These are phyloP conservation scores for Athripsodes cinereus DNA, from an alignment of 2,888 invertebrate species.

Conservation along the genomic window DNA sequence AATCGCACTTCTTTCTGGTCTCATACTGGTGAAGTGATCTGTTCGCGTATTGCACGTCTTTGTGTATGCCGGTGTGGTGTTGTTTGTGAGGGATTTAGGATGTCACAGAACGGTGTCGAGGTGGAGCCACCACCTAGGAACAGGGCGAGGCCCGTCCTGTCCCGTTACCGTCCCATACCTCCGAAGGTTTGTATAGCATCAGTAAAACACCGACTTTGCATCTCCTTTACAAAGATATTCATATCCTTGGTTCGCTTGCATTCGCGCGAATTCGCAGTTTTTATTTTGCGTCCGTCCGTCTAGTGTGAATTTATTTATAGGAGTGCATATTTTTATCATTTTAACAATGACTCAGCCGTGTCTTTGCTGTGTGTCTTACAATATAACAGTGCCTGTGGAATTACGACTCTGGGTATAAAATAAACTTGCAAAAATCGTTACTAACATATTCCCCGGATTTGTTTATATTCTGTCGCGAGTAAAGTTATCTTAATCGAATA, in stretches of 20 bases:
- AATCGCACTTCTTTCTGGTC: not conserved
- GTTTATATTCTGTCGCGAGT: too few species aligned
- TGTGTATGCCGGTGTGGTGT: conserved; percentile 5
- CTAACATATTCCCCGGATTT: too few species aligned
- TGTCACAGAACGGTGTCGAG: conserved; percentile 19
- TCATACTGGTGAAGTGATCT: not conserved
- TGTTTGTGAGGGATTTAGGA: not conserved
- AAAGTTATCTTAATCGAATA: too few species aligned
- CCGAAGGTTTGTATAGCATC: conserved; percentile 28
- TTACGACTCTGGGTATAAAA: conserved; percentile 14
- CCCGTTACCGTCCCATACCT: conserved; percentile 31
- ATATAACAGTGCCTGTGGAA: conserved; percentile 2
- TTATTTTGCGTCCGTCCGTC: not conserved
- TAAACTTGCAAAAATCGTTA: too few species aligned
- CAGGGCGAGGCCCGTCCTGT: conserved; percentile 32
- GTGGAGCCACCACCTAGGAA: conserved; percentile 32
- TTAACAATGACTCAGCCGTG: conserved; percentile 14
- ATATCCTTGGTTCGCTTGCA: conserved; percentile 1
- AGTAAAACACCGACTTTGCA: too few species aligned
- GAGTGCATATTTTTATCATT: not conserved
- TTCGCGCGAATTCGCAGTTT: not conserved
- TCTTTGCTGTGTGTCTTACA: conserved; percentile 7
- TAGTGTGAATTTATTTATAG: not conserved
- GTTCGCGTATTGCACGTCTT: not conserved
- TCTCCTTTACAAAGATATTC: not conserved